These are phyloP conservation scores for Phengaris arion DNA, from an alignment of 2,888 invertebrate genomes.

Conservation along the genomic window DNA sequence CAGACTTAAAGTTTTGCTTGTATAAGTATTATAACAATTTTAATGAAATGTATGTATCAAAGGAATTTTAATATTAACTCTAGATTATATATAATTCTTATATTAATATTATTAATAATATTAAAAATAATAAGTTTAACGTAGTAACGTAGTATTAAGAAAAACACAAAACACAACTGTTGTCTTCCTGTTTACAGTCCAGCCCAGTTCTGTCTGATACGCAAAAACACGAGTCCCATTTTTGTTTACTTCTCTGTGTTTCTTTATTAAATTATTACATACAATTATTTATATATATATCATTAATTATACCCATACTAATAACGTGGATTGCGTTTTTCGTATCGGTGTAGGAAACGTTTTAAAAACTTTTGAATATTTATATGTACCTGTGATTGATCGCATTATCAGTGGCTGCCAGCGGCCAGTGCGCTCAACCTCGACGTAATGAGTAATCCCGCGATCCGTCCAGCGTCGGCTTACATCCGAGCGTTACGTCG, in stretches of 20 bases:
- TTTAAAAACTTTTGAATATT: conserved; percentile 25
- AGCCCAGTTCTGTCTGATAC: background rate
- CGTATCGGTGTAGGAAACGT: conserved; percentile 25
- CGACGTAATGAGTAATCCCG: conserved; percentile 72
- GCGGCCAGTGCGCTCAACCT: conserved; percentile 56
- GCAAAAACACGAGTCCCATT: background rate
- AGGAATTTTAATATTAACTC: background rate
- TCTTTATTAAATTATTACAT: background rate
- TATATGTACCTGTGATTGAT: conserved; percentile 41
- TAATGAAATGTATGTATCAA: background rate
- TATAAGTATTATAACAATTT: background rate
- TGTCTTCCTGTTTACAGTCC: conserved; percentile 1
- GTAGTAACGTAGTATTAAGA: too few species aligned
- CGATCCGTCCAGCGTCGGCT: conserved; percentile 74
- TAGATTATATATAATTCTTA: background rate
- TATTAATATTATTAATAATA: background rate
- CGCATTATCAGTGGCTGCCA: conserved; percentile 46
- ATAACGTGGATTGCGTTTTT: background rate
- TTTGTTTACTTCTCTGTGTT: background rate
- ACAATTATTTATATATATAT: background rate
- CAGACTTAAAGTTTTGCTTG: too few species aligned
- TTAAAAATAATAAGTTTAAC: background rate
- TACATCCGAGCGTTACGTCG: conserved; percentile 69
- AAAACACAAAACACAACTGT: background rate
- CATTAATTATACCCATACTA: background rate